These are phyloP conservation scores for Phocoena phocoena DNA, from an alignment of 2,113 vertebrate genomes.

Conservation along the genomic window DNA sequence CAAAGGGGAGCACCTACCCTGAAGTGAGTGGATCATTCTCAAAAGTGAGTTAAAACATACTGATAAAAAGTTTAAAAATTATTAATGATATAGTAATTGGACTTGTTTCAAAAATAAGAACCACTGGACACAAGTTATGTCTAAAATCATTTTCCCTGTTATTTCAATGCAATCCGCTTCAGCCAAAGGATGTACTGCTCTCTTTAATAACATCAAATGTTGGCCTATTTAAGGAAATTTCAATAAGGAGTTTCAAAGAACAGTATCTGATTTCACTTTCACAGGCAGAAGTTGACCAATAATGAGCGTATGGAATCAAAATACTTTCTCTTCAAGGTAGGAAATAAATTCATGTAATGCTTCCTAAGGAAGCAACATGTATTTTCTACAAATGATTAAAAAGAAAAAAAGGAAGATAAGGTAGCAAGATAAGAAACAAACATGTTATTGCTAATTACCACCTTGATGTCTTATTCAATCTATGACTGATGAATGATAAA, in stretches of 20 bases:
- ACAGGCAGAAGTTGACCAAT: neutral
- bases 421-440: neutral
- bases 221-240: slow-evolving; percentile 20
- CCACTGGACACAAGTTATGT: neutral
- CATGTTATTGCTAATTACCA: neutral
- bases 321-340: neutral
- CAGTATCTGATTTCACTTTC: neutral
- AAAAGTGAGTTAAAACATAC: neutral
- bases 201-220: neutral
- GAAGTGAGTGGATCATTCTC: neutral
- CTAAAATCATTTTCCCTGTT: neutral
- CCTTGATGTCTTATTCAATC: neutral
- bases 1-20: neutral
- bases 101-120: slow-evolving; percentile 2
- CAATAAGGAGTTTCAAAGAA: neutral
- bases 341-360: neutral
- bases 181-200: neutral
- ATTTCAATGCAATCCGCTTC: neutral
- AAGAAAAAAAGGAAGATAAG: neutral
- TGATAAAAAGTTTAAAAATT: neutral
- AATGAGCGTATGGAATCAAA: neutral
- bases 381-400: slow-evolving; percentile 17
- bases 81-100: neutral
- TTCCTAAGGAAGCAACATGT: neutral
- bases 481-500: neutral